phyloP scores from a whole-genome alignment of 2,797 vertebrate genomes.

The Zenarchopterus dispar region DNA sequence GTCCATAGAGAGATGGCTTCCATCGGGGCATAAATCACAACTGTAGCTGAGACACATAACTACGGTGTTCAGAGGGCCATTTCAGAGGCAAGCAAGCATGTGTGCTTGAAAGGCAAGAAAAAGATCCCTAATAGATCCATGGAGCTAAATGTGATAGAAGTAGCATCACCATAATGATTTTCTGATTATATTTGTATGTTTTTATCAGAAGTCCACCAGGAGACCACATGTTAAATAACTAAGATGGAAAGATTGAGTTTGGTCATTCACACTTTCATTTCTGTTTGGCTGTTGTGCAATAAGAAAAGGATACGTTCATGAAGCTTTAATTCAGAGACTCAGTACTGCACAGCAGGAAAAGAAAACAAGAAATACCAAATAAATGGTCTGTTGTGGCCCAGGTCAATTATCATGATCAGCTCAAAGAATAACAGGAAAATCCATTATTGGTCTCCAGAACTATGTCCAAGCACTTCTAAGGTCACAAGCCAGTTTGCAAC shows the following conservation, averaged over 20 bases:
- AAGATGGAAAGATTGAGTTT: not conserved
- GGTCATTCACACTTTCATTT: no score
- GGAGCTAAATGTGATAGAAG: no score
- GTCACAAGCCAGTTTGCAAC: slow-evolving; percentile 33
- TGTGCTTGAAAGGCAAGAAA: slow-evolving; percentile 18
- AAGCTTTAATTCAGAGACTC: not conserved
- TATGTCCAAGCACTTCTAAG: slow-evolving; percentile 12
- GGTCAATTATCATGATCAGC: slow-evolving; percentile 6
- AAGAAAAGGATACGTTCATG: not conserved
- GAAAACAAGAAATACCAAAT: not conserved
- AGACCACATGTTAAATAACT: no score
- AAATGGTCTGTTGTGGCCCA: not conserved
- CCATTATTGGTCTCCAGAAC: slow-evolving; percentile 14
- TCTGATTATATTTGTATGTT: no score
- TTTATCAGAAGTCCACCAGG: not conserved
- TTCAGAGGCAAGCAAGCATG: slow-evolving; percentile 48
- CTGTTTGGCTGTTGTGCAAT: not conserved
- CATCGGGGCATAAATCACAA: slow-evolving; percentile 67
- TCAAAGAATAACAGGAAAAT: slow-evolving; percentile 18
- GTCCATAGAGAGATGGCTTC: slow-evolving; percentile 65
- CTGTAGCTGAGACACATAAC: slow-evolving; percentile 37
- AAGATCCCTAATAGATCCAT: not conserved
- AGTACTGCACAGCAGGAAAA: not conserved
- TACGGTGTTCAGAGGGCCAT: slow-evolving; percentile 52
- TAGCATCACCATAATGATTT: no score